phyloP scores from a whole-genome alignment of 1,140 invertebrate species.

The Homarus americanus region DNA sequence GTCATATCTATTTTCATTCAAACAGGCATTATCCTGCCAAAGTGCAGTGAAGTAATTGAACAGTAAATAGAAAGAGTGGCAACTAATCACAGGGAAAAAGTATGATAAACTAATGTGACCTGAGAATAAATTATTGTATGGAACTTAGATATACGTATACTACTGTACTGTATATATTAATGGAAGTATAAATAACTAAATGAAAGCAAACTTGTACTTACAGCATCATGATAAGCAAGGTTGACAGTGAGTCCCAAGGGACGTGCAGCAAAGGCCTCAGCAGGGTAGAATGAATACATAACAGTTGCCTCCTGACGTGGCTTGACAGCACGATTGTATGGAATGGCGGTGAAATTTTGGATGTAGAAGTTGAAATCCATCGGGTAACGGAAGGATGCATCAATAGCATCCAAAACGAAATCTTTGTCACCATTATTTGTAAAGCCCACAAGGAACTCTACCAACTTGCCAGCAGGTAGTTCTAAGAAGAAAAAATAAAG shows the following conservation, averaged over 20 bases:
- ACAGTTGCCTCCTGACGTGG: slow-evolving; percentile 96
- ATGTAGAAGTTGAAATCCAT: slow-evolving; percentile 99
- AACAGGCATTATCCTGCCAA: too few relatives aligned
- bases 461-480: slow-evolving; percentile 92
- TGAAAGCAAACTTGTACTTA: slow-evolving; percentile 78
- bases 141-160: too few relatives aligned
- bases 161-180: too few relatives aligned
- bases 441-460: slow-evolving; percentile 97
- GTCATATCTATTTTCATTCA: too few relatives aligned
- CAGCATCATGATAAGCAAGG: slow-evolving; percentile 93
- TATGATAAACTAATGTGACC: too few relatives aligned
- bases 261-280: slow-evolving; percentile 95
- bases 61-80: too few relatives aligned
- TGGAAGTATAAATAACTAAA: too few relatives aligned
- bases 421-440: slow-evolving; percentile 95
- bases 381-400: slow-evolving; percentile 98
- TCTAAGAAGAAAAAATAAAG: slow-evolving; percentile 85
- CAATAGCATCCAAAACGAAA: slow-evolving; percentile 94
- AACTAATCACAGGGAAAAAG: too few relatives aligned
- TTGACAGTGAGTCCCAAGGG: slow-evolving; percentile 97
- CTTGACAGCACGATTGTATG: slow-evolving; percentile 93
- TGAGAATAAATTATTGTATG: too few relatives aligned
- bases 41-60: too few relatives aligned
- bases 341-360: slow-evolving; percentile 96
- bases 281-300: slow-evolving; percentile 95